Percentiles rank a stretch among this genome's conserved stretches.
Evolutionary conservation across 1,140 invertebrate species (phyloP).

Genomic region (Pemphigus obesinymphae): DNA sequence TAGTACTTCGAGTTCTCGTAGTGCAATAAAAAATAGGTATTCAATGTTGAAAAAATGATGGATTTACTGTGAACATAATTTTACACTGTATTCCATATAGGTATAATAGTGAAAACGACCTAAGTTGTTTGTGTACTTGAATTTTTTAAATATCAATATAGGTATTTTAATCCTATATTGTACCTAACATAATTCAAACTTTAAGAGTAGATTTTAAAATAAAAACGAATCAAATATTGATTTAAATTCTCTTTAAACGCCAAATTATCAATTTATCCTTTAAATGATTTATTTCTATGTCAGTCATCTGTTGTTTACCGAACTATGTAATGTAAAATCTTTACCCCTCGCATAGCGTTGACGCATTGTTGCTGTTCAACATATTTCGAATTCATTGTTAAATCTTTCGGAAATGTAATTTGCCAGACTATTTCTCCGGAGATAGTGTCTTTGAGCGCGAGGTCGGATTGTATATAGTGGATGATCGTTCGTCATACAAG

Average conservation of each 20-base stretch:
- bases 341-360: not conserved
- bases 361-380: slow-evolving; percentile 9
- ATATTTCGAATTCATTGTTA: slow-evolving; percentile 34
- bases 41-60: not conserved
- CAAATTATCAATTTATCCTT: not conserved
- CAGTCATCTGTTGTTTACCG: not conserved
- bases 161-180: too few species aligned
- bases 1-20: not conserved
- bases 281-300: not conserved
- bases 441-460: not conserved
- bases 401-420: slow-evolving; percentile 33
- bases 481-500: slow-evolving; percentile 19
- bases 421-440: slow-evolving; percentile 22
- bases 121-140: too few species aligned
- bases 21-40: not conserved
- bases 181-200: too few species aligned
- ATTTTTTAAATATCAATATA: too few species aligned
- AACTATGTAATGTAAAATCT: not conserved
- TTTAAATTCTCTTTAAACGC: too few species aligned
- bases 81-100: too few species aligned
- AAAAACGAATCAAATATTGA: too few species aligned
- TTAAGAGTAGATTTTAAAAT: too few species aligned
- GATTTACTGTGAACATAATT: not conserved
- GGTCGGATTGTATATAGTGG: not conserved
- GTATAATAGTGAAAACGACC: too few species aligned